These are phyloP conservation scores for Lasioglossum calceatum DNA, from an alignment of 2,888 invertebrate genomes.

Conservation along the genomic window DNA sequence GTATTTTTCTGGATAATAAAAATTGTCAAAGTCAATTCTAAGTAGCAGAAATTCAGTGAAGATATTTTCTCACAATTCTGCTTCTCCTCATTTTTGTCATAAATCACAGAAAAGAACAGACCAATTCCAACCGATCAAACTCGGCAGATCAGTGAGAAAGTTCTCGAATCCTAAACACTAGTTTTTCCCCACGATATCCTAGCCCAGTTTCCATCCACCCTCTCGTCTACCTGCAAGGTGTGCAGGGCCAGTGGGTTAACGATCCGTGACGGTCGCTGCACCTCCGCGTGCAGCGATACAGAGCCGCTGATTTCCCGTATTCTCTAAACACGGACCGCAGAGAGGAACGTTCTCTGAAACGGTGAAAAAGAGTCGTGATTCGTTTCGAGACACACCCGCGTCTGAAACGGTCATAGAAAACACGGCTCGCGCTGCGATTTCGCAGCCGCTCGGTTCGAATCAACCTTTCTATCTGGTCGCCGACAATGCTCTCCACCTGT, in stretches of 20 bases:
- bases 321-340: background rate
- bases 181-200: background rate
- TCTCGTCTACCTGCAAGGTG: slow-evolving; percentile 23
- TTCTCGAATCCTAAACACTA: background rate
- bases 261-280: slow-evolving; percentile 43
- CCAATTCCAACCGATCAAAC: background rate
- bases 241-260: slow-evolving; percentile 30
- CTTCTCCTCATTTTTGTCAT: background rate
- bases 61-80: background rate
- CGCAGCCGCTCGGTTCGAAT: slow-evolving; percentile 42
- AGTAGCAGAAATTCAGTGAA: fast-evolving
- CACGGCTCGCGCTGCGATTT: slow-evolving; percentile 56
- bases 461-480: slow-evolving; percentile 69
- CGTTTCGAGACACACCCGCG: slow-evolving; percentile 59
- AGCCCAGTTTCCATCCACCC: slow-evolving; percentile 1
- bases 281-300: slow-evolving; percentile 5
- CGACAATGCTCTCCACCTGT: slow-evolving; percentile 53
- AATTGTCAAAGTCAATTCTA: no score
- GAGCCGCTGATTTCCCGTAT: background rate
- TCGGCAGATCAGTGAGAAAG: slow-evolving; percentile 5
- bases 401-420: slow-evolving; percentile 40
- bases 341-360: background rate
- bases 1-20: no score
- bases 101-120: background rate
- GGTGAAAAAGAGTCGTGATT: slow-evolving; percentile 47